phyloP scores from a whole-genome alignment of 1,140 invertebrate genomes.

The Olivierus martensii region DNA sequence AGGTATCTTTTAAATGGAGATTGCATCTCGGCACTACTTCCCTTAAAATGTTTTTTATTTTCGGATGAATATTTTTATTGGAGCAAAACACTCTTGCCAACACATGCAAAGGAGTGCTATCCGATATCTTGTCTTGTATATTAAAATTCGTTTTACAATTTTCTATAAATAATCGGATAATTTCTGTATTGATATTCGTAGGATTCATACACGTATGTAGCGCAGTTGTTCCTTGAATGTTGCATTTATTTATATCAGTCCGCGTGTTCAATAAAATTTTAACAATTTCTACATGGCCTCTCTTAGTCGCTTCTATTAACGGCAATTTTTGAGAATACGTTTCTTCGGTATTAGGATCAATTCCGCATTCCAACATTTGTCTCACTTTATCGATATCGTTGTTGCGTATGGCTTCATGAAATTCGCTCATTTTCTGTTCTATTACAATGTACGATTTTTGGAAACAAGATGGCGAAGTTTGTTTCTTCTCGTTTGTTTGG shows the following conservation, averaged over 20 bases:
- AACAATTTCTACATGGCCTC: background rate
- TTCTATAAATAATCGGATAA: background rate
- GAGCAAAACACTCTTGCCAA: too few species aligned
- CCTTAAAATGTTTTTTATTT: too few species aligned
- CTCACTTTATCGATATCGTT: background rate
- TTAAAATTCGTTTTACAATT: background rate
- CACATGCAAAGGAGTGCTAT: too few species aligned
- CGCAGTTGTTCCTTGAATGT: background rate
- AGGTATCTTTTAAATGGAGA: too few species aligned
- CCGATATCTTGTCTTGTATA: background rate
- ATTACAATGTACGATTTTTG: too few species aligned
- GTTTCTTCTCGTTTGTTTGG: too few species aligned
- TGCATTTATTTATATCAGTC: background rate
- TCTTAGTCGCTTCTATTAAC: background rate
- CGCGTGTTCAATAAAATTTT: background rate
- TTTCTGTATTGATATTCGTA: background rate
- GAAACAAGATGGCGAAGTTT: too few species aligned
- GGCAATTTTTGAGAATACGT: background rate
- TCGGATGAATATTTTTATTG: too few species aligned
- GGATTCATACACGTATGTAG: background rate
- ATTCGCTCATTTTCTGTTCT: background rate
- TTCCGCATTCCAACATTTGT: background rate
- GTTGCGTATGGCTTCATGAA: background rate
- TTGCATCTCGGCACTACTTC: too few species aligned
- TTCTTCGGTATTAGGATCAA: background rate